These are phyloP conservation scores for Pseudorhiza aurosa DNA, from an alignment of 30 jellyfish, hydroid and myxozoan genomes.

Conservation along the genomic window DNA sequence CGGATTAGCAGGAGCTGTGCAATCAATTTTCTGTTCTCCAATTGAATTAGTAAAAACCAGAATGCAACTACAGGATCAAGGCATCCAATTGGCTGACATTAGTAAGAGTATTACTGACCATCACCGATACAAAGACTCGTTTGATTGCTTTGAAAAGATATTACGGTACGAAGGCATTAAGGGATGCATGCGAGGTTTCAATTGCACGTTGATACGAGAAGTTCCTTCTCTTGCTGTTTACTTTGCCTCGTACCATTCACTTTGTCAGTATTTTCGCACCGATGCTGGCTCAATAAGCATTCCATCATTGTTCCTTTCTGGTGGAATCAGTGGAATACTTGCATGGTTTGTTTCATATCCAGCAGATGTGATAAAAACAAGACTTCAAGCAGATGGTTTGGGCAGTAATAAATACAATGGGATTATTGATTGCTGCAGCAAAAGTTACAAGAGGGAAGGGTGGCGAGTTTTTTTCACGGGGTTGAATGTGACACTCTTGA, in stretches of 20 bases:
- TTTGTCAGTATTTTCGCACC: slow-evolving; percentile 52
- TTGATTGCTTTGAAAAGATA: slow-evolving; percentile 61
- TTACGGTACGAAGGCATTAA: slow-evolving; percentile 59
- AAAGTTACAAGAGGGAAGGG: slow-evolving; percentile 72
- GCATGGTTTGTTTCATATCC: slow-evolving; percentile 86
- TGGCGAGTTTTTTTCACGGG: slow-evolving; percentile 74
- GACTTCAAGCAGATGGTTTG: slow-evolving; percentile 85
- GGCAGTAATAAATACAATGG: slow-evolving; percentile 56
- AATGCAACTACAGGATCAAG: slow-evolving; percentile 88
- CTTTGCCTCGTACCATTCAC: slow-evolving; percentile 56
- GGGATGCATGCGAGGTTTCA: slow-evolving; percentile 77
- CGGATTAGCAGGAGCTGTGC: slow-evolving; percentile 84
- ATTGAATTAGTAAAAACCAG: slow-evolving; percentile 82
- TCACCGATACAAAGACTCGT: slow-evolving; percentile 43
- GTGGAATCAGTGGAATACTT: slow-evolving; percentile 82
- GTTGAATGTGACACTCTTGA: slow-evolving; percentile 61
- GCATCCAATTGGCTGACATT: slow-evolving; percentile 8
- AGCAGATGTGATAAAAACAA: slow-evolving; percentile 84
- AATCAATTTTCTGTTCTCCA: slow-evolving; percentile 70
- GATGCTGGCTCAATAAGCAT: slow-evolving; percentile 32
- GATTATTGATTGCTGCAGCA: slow-evolving; percentile 41
- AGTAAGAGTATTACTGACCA: neutral
- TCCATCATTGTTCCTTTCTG: slow-evolving; percentile 65
- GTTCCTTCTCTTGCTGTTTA: slow-evolving; percentile 88
- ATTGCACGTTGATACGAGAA: slow-evolving; percentile 78